A percentile compares a stretch with the other conserved stretches of the same genome.
Conservation (phyloP, 2,888 invertebrate species). For the Drosophila pegasa region DNA sequence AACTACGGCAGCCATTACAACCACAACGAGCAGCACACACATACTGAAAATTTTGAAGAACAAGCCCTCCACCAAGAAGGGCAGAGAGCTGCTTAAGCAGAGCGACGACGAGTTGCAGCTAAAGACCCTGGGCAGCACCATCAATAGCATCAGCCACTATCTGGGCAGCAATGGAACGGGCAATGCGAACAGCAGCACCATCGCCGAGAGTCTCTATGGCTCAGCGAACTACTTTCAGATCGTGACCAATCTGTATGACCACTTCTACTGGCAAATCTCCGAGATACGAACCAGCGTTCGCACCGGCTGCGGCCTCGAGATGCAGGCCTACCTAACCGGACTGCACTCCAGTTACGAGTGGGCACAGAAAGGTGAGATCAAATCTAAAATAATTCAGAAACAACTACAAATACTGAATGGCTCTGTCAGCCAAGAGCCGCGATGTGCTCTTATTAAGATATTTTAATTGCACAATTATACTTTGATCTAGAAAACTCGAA, state of each 20-base stretch:
- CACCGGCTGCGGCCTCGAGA: slow-evolving; percentile 86
- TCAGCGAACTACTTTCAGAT: slow-evolving; percentile 82
- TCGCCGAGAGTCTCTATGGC: slow-evolving; percentile 66
- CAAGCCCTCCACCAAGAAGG: slow-evolving; percentile 77
- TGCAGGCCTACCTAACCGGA: slow-evolving; percentile 87
- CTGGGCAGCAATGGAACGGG: slow-evolving; percentile 58
- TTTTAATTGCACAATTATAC: background rate
- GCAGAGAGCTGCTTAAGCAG: slow-evolving; percentile 78
- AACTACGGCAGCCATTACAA: slow-evolving; percentile 22
- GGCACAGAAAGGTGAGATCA: slow-evolving; percentile 91
- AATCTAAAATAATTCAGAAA: background rate
- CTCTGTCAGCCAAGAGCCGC: slow-evolving; percentile 58
- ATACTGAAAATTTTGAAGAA: slow-evolving; percentile 81
- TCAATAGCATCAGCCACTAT: slow-evolving; percentile 83
- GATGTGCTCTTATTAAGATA: background rate
- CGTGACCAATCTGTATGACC: slow-evolving; percentile 83
- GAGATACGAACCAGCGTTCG: slow-evolving; percentile 85
- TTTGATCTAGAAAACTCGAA: no score
- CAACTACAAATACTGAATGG: background rate
- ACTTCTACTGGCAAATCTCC: slow-evolving; percentile 84
- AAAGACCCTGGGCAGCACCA: slow-evolving; percentile 77
- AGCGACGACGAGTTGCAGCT: slow-evolving; percentile 75
- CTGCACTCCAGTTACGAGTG: slow-evolving; percentile 88
- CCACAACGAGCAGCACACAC: slow-evolving; percentile 69
- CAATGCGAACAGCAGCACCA: slow-evolving; percentile 35